These are phyloP conservation scores for Urocolius indicus DNA, from an alignment of 2,113 vertebrate species.

Conservation along the genomic window DNA sequence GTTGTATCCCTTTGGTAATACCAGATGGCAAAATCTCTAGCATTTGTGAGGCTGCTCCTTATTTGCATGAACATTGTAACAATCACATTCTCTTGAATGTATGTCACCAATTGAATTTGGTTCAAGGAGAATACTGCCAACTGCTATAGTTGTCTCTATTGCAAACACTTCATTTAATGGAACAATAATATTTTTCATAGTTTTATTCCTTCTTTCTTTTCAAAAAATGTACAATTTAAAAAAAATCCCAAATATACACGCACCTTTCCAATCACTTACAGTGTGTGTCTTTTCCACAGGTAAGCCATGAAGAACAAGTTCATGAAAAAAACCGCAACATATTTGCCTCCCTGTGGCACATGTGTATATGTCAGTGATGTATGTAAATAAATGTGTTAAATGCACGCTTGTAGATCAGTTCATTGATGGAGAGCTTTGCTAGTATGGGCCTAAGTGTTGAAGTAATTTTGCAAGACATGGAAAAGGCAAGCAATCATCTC, in stretches of 20 bases:
- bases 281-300: background rate
- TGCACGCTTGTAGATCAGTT: background rate
- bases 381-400: background rate
- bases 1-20: conserved; percentile 35
- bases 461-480: background rate
- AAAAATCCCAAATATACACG: background rate
- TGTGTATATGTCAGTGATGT: background rate
- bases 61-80: conserved; percentile 62
- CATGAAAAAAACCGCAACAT: background rate
- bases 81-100: conserved; percentile 44
- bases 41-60: conserved; percentile 49
- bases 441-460: background rate
- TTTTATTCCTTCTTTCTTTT: background rate
- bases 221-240: background rate
- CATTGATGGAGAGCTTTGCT: background rate
- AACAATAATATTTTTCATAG: conserved; percentile 55
- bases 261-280: background rate
- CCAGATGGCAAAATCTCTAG: conserved; percentile 60
- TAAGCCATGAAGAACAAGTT: background rate
- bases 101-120: conserved; percentile 72
- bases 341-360: background rate
- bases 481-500: background rate
- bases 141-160: conserved; percentile 59
- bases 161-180: conserved; percentile 51
- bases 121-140: conserved; percentile 56